A percentile compares a stretch with the other conserved stretches of the same genome.
Evolutionary conservation across 2,888 invertebrate genomes (phyloP).

Genomic region (Apamea epomidion): DNA sequence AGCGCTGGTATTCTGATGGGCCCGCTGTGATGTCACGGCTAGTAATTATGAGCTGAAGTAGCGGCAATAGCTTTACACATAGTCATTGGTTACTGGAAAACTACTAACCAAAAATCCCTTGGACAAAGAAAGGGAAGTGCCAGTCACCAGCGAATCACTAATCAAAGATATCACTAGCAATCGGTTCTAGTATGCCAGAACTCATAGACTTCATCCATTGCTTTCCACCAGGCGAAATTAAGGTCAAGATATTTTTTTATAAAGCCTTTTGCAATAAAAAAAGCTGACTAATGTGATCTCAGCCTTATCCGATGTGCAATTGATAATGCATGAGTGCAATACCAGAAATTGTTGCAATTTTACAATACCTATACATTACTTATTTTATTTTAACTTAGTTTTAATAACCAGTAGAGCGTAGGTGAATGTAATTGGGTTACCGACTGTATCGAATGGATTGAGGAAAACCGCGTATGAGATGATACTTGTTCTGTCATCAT

Average conservation of each 20-base stretch:
- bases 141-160: neutral
- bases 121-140: neutral
- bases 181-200: neutral
- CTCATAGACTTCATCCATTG: neutral
- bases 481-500: neutral
- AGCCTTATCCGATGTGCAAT: conserved; percentile 51
- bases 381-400: conserved; percentile 44
- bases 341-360: conserved; percentile 48
- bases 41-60: neutral
- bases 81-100: neutral
- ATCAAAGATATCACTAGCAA: too few species aligned
- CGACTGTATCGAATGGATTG: conserved; percentile 8
- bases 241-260: neutral
- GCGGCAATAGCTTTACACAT: neutral
- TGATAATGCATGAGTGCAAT: conserved; percentile 55
- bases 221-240: neutral
- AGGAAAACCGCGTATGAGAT: neutral
- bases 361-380: conserved; percentile 8
- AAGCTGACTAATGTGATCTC: conserved; percentile 18
- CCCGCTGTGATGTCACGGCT: too few species aligned
- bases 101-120: neutral
- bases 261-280: neutral
- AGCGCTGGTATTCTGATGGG: too few species aligned
- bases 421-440: conserved; percentile 44
- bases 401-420: conserved; percentile 37